These are phyloP conservation scores for Phalacrocorax pelagicus DNA, from an alignment of 2,113 vertebrate genomes.

Conservation along the genomic window DNA sequence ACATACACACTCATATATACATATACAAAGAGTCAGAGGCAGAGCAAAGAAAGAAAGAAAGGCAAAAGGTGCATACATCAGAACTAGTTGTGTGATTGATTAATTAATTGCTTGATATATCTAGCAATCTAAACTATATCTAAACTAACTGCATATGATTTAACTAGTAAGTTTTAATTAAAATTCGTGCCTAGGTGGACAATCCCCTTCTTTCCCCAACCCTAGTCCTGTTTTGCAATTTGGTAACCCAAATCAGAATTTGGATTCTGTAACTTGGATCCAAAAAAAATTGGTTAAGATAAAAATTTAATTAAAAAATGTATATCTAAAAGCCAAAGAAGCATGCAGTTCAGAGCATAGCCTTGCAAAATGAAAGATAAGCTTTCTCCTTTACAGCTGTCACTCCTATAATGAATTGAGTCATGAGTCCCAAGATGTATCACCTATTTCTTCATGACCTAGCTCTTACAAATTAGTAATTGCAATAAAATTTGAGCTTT, in stretches of 20 bases:
- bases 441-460: not conserved
- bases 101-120: not conserved
- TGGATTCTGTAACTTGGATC: not conserved
- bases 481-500: not conserved
- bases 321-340: not conserved
- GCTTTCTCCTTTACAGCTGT: not conserved
- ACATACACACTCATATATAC: too few relatives aligned
- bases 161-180: not conserved
- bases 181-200: not conserved
- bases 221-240: not conserved
- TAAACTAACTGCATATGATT: accelerated
- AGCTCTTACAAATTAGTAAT: not conserved
- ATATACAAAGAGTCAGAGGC: accelerated
- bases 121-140: not conserved
- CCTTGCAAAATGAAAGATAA: not conserved
- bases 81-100: not conserved
- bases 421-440: not conserved
- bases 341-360: not conserved
- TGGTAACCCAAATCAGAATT: not conserved
- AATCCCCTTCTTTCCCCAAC: not conserved
- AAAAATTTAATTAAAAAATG: not conserved
- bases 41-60: not conserved
- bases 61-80: accelerated
- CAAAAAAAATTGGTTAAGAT: not conserved
- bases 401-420: not conserved